Evolutionary conservation across 1,140 invertebrate species (phyloP).

Genomic region (Meloidogyne hapla): DNA sequence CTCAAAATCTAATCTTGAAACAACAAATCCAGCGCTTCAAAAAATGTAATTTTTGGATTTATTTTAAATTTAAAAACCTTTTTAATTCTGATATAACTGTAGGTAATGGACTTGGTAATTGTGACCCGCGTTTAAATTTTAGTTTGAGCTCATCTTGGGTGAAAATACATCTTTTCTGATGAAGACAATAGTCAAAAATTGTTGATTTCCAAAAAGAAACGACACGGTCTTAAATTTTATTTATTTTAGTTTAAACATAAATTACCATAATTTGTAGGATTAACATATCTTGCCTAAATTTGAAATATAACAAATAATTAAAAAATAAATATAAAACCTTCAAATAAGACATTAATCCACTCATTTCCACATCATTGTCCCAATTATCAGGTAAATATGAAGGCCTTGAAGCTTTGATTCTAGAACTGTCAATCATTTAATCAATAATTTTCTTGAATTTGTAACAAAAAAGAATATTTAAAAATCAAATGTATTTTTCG

Average conservation of each 20-base stretch:
- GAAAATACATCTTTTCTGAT: slow-evolving; percentile 56
- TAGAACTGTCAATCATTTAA: background rate
- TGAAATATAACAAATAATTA: background rate
- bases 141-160: slow-evolving; percentile 47
- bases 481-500: too few relatives aligned
- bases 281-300: slow-evolving; percentile 51
- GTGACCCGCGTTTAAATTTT: slow-evolving; percentile 53
- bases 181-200: slow-evolving; percentile 48
- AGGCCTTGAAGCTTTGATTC: slow-evolving; percentile 14
- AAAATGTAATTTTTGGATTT: slow-evolving; percentile 10
- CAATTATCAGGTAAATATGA: slow-evolving; percentile 52
- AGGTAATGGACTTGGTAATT: slow-evolving; percentile 48
- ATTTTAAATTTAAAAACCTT: slow-evolving; percentile 26
- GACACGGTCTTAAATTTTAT: slow-evolving; percentile 41
- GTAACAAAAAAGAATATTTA: background rate
- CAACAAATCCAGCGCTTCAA: slow-evolving; percentile 37
- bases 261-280: slow-evolving; percentile 50
- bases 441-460: background rate
- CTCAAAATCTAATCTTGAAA: slow-evolving; percentile 36
- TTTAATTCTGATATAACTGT: slow-evolving; percentile 51
- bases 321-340: slow-evolving; percentile 27
- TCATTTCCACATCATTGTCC: slow-evolving; percentile 54
- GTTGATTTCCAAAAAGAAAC: slow-evolving; percentile 52
- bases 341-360: slow-evolving; percentile 50
- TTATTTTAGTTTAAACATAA: background rate